Evolutionary conservation across 1,140 invertebrate genomes (phyloP).

Genomic region (Gonatopus flavifemur): DNA sequence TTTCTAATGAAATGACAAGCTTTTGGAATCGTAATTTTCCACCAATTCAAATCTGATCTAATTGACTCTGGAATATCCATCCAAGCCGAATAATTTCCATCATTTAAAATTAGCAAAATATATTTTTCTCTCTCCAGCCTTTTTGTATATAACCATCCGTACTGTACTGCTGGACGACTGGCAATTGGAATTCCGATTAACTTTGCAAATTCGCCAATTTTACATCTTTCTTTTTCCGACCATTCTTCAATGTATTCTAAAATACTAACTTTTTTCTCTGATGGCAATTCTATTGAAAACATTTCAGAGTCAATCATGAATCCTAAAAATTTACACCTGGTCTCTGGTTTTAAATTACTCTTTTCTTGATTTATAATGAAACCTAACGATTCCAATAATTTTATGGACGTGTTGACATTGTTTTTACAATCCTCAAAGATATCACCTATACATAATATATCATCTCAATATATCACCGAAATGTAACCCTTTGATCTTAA

Average conservation of each 20-base stretch:
- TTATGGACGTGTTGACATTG: neutral
- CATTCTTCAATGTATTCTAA: neutral
- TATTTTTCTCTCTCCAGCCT: conserved; percentile 17
- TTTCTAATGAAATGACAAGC: conserved; percentile 13
- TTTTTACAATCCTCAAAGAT: neutral
- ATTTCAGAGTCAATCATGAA: neutral
- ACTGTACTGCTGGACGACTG: conserved; percentile 14
- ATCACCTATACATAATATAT: neutral
- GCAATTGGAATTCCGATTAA: conserved; percentile 12
- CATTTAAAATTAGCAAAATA: neutral
- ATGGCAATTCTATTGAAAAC: neutral
- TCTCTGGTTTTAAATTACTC: neutral
- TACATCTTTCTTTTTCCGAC: neutral
- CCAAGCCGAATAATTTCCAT: neutral
- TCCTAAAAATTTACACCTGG: conserved; percentile 6
- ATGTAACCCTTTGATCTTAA: neutral
- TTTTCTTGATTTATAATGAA: conserved; percentile 13
- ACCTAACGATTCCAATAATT: conserved; percentile 6
- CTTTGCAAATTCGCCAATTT: conserved; percentile 21
- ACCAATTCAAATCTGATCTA: conserved; percentile 23
- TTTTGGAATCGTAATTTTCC: conserved; percentile 12
- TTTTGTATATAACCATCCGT: conserved; percentile 22
- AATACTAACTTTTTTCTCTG: neutral
- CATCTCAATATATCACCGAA: conserved; percentile 1
- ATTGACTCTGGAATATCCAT: neutral